Base-by-base conservation (phyloP, 1,140 invertebrate genomes). In the Lasaia peninsularis region DNA sequence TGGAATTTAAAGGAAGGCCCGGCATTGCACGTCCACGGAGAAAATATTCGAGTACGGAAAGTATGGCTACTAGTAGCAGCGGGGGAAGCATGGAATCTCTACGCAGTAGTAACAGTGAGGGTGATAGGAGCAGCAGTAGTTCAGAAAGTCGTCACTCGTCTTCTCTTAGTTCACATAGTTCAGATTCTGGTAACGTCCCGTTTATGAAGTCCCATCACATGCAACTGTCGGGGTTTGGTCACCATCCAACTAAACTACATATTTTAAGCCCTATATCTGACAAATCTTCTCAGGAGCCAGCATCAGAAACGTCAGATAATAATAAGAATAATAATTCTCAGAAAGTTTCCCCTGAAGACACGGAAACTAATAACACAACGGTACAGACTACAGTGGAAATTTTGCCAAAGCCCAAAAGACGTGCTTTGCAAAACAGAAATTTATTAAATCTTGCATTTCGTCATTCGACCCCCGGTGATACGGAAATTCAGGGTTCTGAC, bases 211-310 rank as follows among this genome's bases (percentile, higher is more conserved):
- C 89, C 49, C 91, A 92, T 69, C 90, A 92, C 52, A 88, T 90
- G 56, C 92, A 92, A 60, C 73, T 93, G 60, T 91, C 92, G 60
- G 92, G 91, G 48, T 94, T 93, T 69, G 91, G 92, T 12, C 91
- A 92, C 61, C 93, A 94, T 74, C 91, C 92, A 8, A 92, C 91
- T 73, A 96, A 96, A 75, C 80, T 96, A 62, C 94, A 96, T 75
- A 95, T 96, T 68, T 90, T 97, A 11, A 96, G 95, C 56, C 96
- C 96, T 5, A 97, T 97, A 69, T 96, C 95, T 21, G 96, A 97
- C 81, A 96, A 96, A 76, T 96, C 95, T n/a, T 95, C 94, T 1
- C 94, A 96, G 74, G 95, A 97, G 72, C 95, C 94, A 10, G 93
- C 92, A 11, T 94, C 93, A 1, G 94, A 95, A 70, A 93, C 93